These are phyloP conservation scores for Hedya salicella DNA, from an alignment of 2,888 invertebrate genomes.

Conservation along the genomic window DNA sequence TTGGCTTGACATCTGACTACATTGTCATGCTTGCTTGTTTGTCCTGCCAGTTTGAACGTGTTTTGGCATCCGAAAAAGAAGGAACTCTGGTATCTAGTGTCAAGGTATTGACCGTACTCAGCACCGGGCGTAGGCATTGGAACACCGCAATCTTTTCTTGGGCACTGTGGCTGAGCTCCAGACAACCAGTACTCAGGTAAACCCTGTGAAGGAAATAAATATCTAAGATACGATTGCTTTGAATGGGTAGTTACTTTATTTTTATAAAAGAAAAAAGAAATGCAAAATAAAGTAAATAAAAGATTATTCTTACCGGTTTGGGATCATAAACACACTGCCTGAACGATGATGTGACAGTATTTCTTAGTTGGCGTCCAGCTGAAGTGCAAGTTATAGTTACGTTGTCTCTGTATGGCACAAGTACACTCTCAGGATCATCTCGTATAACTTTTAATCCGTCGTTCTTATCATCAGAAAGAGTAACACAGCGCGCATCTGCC, in stretches of 20 bases:
- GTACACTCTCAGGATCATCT: constrained; percentile 91
- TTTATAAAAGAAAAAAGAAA: not conserved
- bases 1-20: constrained; percentile 96
- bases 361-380: constrained; percentile 90
- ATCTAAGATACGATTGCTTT: not conserved
- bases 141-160: constrained; percentile 95
- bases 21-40: constrained; percentile 95
- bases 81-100: constrained; percentile 96
- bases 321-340: constrained; percentile 98
- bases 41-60: constrained; percentile 96
- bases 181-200: constrained; percentile 96
- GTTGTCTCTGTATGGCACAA: constrained; percentile 95
- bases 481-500: constrained; percentile 95
- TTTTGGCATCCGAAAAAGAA: constrained; percentile 98
- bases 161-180: constrained; percentile 93
- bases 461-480: constrained; percentile 94
- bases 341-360: constrained; percentile 93
- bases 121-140: constrained; percentile 97
- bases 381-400: constrained; percentile 93
- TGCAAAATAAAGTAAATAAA: constrained; percentile 8
- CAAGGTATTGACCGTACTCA: constrained; percentile 94
- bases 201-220: constrained; percentile 80
- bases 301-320: constrained; percentile 88
- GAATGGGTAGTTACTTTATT: not conserved
- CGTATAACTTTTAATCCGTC: constrained; percentile 93